These are phyloP conservation scores for Atrina japonica DNA, from an alignment of 2,888 invertebrate species.

Conservation along the genomic window DNA sequence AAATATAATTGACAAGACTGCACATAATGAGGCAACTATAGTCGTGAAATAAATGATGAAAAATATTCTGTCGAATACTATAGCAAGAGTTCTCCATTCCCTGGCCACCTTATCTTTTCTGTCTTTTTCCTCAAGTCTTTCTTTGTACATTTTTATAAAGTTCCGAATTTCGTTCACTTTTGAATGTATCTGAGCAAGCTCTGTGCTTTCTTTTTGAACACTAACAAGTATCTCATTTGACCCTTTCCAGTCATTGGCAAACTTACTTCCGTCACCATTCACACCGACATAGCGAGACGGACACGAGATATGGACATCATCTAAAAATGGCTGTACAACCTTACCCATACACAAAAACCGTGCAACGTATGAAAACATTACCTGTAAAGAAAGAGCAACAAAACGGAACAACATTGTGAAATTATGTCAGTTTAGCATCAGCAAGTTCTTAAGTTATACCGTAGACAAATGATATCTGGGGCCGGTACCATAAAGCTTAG, in stretches of 20 bases:
- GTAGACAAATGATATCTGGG: background rate
- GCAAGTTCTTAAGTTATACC: too few species aligned
- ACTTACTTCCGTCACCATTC: constrained; percentile 64
- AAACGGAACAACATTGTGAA: background rate
- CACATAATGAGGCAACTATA: constrained; percentile 73
- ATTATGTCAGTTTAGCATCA: background rate
- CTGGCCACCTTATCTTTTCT: constrained; percentile 71
- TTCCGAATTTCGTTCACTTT: constrained; percentile 69
- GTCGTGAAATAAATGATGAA: constrained; percentile 76
- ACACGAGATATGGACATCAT: constrained; percentile 54
- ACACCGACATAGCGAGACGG: constrained; percentile 52
- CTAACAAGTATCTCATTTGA: constrained; percentile 52
- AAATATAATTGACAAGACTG: constrained; percentile 69
- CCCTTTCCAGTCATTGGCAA: constrained; percentile 60
- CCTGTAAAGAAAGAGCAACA: constrained; percentile 51
- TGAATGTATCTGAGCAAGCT: constrained; percentile 65
- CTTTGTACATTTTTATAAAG: constrained; percentile 65
- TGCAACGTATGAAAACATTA: constrained; percentile 75
- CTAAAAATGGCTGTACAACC: constrained; percentile 66
- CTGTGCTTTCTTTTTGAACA: constrained; percentile 53
- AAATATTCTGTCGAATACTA: constrained; percentile 78
- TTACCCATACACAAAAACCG: constrained; percentile 75
- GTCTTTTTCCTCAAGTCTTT: constrained; percentile 74
- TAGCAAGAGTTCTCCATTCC: constrained; percentile 78
- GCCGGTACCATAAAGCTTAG: background rate